Percentiles rank a stretch among this genome's conserved stretches.
These are phyloP conservation scores for Meta bourneti DNA, from an alignment of 2,888 invertebrate species.

Conservation along the genomic window DNA sequence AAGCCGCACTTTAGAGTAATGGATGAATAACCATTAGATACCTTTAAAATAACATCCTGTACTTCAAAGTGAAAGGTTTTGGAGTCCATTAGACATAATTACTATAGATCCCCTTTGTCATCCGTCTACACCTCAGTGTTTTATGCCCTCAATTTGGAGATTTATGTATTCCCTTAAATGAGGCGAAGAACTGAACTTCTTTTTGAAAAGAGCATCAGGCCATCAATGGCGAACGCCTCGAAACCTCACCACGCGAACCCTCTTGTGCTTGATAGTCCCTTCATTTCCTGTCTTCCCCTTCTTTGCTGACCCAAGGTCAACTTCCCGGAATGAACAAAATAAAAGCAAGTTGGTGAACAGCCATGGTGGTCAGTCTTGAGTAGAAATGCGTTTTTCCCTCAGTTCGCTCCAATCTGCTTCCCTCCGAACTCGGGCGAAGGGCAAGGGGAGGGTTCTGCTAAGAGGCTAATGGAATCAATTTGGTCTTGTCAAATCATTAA, in stretches of 20 bases:
- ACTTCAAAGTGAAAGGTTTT: constrained; percentile 33
- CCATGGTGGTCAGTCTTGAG: constrained; percentile 18
- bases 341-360: background rate
- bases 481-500: constrained; percentile 51
- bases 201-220: too few relatives aligned
- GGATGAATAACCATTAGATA: too few relatives aligned
- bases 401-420: background rate
- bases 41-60: too few relatives aligned
- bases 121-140: background rate
- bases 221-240: background rate
- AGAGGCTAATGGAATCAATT: constrained; percentile 69
- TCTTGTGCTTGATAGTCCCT: constrained; percentile 22
- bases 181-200: too few relatives aligned
- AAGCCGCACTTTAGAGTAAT: too few relatives aligned
- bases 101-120: background rate
- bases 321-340: constrained; percentile 2
- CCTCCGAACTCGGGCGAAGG: background rate
- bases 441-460: background rate
- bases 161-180: too few relatives aligned
- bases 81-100: constrained; percentile 32
- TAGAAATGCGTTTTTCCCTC: constrained; percentile 13
- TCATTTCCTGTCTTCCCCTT: background rate
- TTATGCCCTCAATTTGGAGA: too few relatives aligned
- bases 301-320: constrained; percentile 10
- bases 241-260: constrained; percentile 10